phyloP scores from a whole-genome alignment of 2,113 vertebrate species.

The Ancistrus triradiatus region DNA sequence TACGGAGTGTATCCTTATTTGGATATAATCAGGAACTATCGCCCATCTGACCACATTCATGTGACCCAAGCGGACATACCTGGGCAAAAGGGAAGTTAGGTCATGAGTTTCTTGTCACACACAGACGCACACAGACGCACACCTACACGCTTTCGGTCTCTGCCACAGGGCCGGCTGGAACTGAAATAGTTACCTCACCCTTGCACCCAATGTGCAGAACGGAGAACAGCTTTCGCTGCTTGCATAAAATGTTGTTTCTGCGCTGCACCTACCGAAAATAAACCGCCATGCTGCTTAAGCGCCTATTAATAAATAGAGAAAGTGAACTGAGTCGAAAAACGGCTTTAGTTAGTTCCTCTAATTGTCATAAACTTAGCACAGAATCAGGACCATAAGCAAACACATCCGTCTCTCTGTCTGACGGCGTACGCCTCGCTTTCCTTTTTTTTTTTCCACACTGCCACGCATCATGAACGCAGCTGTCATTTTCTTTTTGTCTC shows the following conservation, averaged over 20 bases:
- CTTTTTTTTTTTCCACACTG: constrained; percentile 12
- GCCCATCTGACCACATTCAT: constrained; percentile 31
- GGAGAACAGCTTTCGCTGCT: neutral
- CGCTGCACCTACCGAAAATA: neutral
- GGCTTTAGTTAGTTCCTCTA: constrained; percentile 30
- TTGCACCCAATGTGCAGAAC: neutral
- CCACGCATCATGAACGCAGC: constrained; percentile 21
- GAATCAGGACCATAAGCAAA: constrained; percentile 22
- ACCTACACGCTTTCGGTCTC: constrained; percentile 36
- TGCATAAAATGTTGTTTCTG: neutral
- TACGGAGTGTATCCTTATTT: constrained; percentile 22
- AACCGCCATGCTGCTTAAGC: neutral
- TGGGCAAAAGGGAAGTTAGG: constrained; percentile 28
- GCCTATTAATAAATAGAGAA: constrained; percentile 9
- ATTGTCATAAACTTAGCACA: constrained; percentile 20
- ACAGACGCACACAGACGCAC: constrained; percentile 32
- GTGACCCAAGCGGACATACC: constrained; percentile 31
- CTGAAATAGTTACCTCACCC: constrained; percentile 15
- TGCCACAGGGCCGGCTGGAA: constrained; percentile 12
- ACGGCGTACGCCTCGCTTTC: constrained; percentile 1
- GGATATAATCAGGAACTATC: constrained; percentile 11
- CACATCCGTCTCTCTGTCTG: constrained; percentile 16
- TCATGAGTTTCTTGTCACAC: constrained; percentile 21
- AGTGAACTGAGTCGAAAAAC: constrained; percentile 16
- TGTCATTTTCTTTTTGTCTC: constrained; percentile 34